phyloP scores from a whole-genome alignment of 2,888 invertebrate genomes.

The Erebia ligea region DNA sequence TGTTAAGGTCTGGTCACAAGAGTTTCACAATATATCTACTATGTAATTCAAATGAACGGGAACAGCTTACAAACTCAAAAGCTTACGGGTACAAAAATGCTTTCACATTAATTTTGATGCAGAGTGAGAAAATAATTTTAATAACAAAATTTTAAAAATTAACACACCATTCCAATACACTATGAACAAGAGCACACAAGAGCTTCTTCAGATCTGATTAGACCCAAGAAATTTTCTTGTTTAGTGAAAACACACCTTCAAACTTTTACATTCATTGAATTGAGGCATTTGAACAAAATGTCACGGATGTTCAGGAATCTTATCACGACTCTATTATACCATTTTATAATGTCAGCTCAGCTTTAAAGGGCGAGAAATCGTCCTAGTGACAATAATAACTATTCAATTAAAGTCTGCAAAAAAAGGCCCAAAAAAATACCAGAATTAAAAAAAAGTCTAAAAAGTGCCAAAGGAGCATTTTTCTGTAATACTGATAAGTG shows the following conservation, averaged over 20 bases:
- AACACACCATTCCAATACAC: too few relatives aligned
- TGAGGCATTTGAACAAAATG: conserved; percentile 29
- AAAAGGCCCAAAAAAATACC: too few relatives aligned
- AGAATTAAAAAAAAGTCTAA: too few relatives aligned
- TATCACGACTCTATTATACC: conserved; percentile 39
- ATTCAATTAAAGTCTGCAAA: neutral
- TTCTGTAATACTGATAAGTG: too few relatives aligned
- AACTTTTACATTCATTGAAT: conserved; percentile 9
- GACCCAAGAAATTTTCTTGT: neutral
- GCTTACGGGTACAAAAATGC: too few relatives aligned
- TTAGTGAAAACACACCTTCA: conserved; percentile 1
- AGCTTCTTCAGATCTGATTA: neutral
- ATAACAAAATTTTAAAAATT: neutral
- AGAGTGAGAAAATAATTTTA: neutral
- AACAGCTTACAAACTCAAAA: too few relatives aligned
- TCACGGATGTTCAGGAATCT: conserved; percentile 36
- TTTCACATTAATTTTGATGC: too few relatives aligned
- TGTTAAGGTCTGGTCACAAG: too few relatives aligned
- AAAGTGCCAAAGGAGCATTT: too few relatives aligned
- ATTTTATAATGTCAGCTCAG: conserved; percentile 39
- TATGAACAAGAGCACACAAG: neutral
- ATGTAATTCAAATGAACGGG: too few relatives aligned
- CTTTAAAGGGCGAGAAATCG: conserved; percentile 30
- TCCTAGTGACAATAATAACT: conserved; percentile 23
- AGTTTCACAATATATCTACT: too few relatives aligned